Base-by-base conservation (phyloP, 2,113 vertebrate genomes). In the Rhinichthys klamathensis region DNA sequence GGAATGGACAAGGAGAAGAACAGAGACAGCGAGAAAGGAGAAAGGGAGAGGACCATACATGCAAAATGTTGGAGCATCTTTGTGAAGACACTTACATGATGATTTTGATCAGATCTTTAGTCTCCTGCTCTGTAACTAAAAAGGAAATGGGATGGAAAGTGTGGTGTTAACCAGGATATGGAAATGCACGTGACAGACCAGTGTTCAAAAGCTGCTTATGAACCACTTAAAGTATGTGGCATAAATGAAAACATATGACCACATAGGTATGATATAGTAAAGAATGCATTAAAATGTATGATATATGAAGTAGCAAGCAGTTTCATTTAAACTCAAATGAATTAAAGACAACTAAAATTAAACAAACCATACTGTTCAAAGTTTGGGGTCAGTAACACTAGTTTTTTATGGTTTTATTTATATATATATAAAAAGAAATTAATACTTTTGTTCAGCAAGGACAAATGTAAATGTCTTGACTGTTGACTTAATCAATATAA, bases 51-150 rank as follows among this genome's bases (percentile, higher is more conserved):
- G 23, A 18, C 21, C 10, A 51, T 49, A 21, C 89, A 90, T 92
- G 91, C 82, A 84, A 84, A 41, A 72, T 85, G 73, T 88, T 88
- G 90, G 93, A 89, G 90, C 90, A 88, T 89, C 91, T 89, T 16
- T 88, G 89, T 92, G 90, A 91, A 61, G 70, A 93, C 96, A 98
- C 97, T 97, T 97, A 98, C 96, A 99, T 98, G 96, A 97, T 96
- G 94, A 96, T 97, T 98, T 96, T 97, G 96, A 97, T 97, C 96
- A 96, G 96, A 94, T 95, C 94, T 93, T 96, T 96, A 96, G 93
- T 97, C 93, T 96, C 96, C 95, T 99, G 96, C 93, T 98, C 96
- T 94, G 95, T 95, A 95, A 97, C 96, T 94, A 96, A 95, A 96
- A 94, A 95, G 93, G 90, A 88, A 83, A 84, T 87, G 90, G 91